Percentiles rank a stretch among this genome's conserved stretches.
These are phyloP conservation scores for Erethizon dorsatum DNA, from an alignment of 2,797 vertebrate species.

Conservation along the genomic window DNA sequence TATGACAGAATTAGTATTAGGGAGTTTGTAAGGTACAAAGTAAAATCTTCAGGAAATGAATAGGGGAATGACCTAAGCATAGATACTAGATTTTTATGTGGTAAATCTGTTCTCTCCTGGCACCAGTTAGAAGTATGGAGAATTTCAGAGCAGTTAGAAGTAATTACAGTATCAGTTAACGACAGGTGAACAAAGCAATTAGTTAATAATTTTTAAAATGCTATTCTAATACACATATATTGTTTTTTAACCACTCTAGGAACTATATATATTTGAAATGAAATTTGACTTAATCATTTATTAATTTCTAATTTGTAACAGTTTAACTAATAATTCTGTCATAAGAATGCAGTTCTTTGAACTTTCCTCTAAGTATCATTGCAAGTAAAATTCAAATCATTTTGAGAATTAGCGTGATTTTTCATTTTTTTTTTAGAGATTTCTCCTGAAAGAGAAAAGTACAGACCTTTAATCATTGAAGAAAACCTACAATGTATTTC, in stretches of 20 bases:
- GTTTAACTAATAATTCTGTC: not conserved
- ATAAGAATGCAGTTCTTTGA: not conserved
- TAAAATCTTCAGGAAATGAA: not conserved
- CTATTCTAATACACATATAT: not conserved
- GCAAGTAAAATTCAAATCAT: conserved; percentile 34
- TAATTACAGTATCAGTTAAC: not conserved
- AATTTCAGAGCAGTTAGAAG: conserved; percentile 47
- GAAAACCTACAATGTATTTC: conserved; percentile 77
- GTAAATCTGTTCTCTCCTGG: not conserved
- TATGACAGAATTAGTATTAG: not conserved
- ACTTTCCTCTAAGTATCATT: conserved; percentile 48
- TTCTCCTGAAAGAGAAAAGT: conserved; percentile 74
- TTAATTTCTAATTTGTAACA: conserved; percentile 24
- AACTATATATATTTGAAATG: conserved; percentile 19
- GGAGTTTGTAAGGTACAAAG: not conserved
- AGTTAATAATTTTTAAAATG: conserved; percentile 25
- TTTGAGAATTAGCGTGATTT: conserved; percentile 60
- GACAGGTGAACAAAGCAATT: conserved; percentile 6
- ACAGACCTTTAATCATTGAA: conserved; percentile 71
- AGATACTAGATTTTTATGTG: not conserved
- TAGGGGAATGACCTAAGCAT: not conserved
- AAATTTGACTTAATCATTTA: conserved; percentile 25
- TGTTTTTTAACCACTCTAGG: not conserved
- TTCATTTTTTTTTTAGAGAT: conserved; percentile 80
- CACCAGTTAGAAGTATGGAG: not conserved